phyloP scores from a whole-genome alignment of 2,797 vertebrate species.

The Lepidocolaptes lacrymiger region DNA sequence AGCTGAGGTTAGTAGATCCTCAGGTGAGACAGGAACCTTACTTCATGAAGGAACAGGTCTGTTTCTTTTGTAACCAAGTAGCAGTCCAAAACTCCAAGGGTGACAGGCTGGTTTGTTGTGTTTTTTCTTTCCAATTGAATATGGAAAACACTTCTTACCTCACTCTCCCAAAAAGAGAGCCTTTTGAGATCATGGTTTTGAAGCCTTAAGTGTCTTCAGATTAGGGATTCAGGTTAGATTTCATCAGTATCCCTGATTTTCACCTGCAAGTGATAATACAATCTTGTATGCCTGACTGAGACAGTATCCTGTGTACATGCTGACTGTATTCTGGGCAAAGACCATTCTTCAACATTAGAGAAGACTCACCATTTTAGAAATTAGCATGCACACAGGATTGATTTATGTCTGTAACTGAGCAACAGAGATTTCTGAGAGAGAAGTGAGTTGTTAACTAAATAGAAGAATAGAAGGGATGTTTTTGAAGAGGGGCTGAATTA shows the following conservation, averaged over 20 bases:
- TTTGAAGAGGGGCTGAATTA: not conserved
- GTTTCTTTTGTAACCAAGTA: not conserved
- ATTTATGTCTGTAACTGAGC: slow-evolving; percentile 34
- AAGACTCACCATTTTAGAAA: slow-evolving; percentile 3
- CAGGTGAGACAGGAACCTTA: not conserved
- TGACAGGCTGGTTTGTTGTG: not conserved
- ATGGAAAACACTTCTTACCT: not conserved
- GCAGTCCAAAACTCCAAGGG: not conserved
- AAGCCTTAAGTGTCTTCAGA: not conserved
- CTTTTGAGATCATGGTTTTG: not conserved
- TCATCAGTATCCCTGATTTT: not conserved
- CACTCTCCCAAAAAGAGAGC: not conserved
- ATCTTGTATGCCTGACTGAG: not conserved
- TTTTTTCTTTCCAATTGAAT: not conserved
- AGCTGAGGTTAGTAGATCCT: not conserved
- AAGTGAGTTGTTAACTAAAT: not conserved
- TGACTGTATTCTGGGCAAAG: not conserved
- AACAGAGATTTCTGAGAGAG: not conserved
- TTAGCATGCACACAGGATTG: not conserved
- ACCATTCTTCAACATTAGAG: not conserved
- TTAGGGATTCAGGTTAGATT: not conserved
- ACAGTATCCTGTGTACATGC: not conserved
- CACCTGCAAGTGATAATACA: not conserved
- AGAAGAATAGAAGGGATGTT: not conserved
- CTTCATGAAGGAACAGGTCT: not conserved